Evolutionary conservation across 2,888 invertebrate genomes (phyloP), one percentile per base, ranked within the genome.

Genomic region (Schizaphis graminum): DNA sequence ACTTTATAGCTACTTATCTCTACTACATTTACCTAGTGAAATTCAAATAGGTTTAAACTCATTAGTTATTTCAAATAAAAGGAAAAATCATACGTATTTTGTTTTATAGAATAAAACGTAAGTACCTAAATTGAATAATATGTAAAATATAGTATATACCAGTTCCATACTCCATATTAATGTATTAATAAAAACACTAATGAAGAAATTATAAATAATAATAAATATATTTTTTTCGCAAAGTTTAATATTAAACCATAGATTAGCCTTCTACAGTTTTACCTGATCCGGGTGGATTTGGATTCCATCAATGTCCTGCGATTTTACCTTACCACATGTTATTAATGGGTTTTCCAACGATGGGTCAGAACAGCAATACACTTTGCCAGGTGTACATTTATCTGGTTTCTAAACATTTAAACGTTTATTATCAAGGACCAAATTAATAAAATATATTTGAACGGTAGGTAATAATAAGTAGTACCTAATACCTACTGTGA

Each of bases 381-480:
- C 49, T 61, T 90, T 90, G 53, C 94, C 94, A n/a, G 91, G 28
- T 21, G 94, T 53, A 44, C 94, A 94, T 94, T 90, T 94, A 49
- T 94, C 90, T 8, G 93, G 93, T 90, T 93, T 93, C 93, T 93
- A 28, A 89, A 86, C 28, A 77, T 87, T 77, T 21, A 10, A 67
- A 4, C 2, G 21, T 26, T 8, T 77, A 8, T 35, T 3, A 77
- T 77, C 21, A 35, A 77, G 21, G 35, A 57, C n/a, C 3, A 88
- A 67, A 41, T 84, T 26, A 13, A 53, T 13, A 8, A 28, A 35
- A 57, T 35, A 10, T 86, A 3, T 47, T 91, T 92, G 0, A 53
- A 77, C 28, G 3, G 28, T 86, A 77, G 35, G 35, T 77, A n/a
- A 16, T 47, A 57, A 44, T 11, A n/a, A 0, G 10, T 16, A 53